phyloP scores from a whole-genome alignment of 1,140 invertebrate genomes.

The Meloidogyne chitwoodi region DNA sequence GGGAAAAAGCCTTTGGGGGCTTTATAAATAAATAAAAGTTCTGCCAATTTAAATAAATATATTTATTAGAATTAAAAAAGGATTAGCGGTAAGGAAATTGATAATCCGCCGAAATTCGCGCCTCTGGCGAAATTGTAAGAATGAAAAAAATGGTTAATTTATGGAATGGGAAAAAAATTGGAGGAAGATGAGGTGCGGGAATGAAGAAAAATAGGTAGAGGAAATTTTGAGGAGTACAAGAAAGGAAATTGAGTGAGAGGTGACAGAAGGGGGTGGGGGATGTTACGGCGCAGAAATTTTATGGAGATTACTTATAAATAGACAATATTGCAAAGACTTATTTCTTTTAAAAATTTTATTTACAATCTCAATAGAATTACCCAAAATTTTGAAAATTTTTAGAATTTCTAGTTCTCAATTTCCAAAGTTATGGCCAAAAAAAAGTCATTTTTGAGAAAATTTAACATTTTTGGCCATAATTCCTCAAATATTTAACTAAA shows the following conservation, averaged over 20 bases:
- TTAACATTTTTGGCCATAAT: neutral
- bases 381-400: neutral
- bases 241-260: neutral
- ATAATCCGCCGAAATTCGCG: conserved; percentile 16
- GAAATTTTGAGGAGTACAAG: neutral
- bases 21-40: neutral
- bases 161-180: conserved; percentile 17
- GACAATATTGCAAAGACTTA: neutral
- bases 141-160: conserved; percentile 14
- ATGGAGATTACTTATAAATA: neutral
- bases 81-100: neutral
- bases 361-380: neutral
- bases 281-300: neutral
- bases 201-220: neutral
- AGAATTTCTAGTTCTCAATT: neutral
- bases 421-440: neutral
- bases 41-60: neutral
- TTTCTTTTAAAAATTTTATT: neutral
- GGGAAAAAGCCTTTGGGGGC: neutral
- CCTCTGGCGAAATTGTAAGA: neutral
- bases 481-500: neutral
- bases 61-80: neutral
- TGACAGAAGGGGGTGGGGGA: neutral
- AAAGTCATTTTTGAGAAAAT: neutral
- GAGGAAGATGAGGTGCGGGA: neutral